Evolutionary conservation across 23 tunicate genomes (phyloP), one percentile per base, ranked within the genome.

Genomic region (Trididemnum miniatum): DNA sequence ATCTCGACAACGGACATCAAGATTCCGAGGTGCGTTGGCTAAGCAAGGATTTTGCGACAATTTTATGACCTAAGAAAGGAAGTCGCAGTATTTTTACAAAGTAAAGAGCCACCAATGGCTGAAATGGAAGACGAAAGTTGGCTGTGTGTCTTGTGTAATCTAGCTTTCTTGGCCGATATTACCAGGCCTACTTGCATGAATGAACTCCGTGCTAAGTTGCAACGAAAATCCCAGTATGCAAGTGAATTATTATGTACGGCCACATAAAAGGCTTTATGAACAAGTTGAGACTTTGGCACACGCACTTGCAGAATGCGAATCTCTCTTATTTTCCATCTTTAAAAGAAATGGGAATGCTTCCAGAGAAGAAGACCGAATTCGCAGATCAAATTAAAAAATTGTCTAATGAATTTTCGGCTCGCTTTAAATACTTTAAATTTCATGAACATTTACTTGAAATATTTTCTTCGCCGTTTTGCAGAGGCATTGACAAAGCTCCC

Each of bases 361-460:
- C 52, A 5, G 77, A 65, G 71, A 65, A 71, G 77, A 71, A 71
- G 77, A 71, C 77, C 7, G 77, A 71, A 71, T 71, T 71, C 26
- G 77, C 26, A 71, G 77, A 34, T 15, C 77, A 71, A 76, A 72
- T 76, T 76, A 28, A 76, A 76, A 76, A 76, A 51, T 65, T 79
- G 22, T 79, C 65, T 78, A 7, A 31, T 79, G 81, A 76, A 76
- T 76, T 76, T 76, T 76, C 26, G 72, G 73, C 24, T 50, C 81
- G 81, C 31, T 76, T 76, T 73, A 76, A 76, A 34, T 72, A 76
- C 81, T 76, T 76, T 30, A 76, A 76, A 76, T 76, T 73, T 51
- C 81, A 76, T 51, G 81, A 76, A 76, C 81, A 76, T 76, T 76
- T 76, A 73, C 51, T 76, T n/a, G n/a, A n/a, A n/a, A n/a, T n/a